phyloP scores from a whole-genome alignment of 1,140 invertebrate genomes.

The Panagrolaimus sp. region DNA sequence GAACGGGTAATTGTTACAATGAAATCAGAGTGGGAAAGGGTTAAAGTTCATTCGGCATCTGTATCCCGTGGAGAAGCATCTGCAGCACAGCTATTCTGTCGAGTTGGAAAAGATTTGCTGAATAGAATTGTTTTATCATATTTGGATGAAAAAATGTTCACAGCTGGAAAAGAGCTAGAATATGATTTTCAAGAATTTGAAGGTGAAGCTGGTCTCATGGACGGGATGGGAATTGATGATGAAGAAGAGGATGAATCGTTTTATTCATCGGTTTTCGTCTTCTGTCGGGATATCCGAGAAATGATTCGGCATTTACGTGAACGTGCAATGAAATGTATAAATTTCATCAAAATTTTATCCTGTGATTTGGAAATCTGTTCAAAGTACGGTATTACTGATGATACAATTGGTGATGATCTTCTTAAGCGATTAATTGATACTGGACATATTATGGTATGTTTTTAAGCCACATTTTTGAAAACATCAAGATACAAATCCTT shows the following conservation, averaged over 20 bases:
- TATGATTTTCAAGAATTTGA: constrained; percentile 19
- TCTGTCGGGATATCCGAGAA: constrained; percentile 27
- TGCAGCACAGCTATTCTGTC: constrained; percentile 24
- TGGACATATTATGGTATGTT: constrained; percentile 16
- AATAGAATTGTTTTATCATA: constrained; percentile 21
- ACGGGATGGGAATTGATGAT: neutral
- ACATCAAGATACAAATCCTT: too few species aligned
- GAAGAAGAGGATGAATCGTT: neutral
- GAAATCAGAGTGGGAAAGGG: constrained; percentile 18
- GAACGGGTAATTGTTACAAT: constrained; percentile 19
- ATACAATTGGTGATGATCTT: constrained; percentile 10
- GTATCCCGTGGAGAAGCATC: constrained; percentile 22
- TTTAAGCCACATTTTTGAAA: neutral
- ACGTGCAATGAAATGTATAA: constrained; percentile 23
- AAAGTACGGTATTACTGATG: constrained; percentile 16
- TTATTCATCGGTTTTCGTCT: constrained; percentile 21
- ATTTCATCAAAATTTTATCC: constrained; percentile 22
- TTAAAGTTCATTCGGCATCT: constrained; percentile 18
- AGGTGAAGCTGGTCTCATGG: constrained; percentile 16
- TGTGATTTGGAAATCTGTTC: constrained; percentile 26
- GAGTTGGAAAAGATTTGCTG: constrained; percentile 20
- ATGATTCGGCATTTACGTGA: constrained; percentile 29
- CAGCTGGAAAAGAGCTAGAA: constrained; percentile 17
- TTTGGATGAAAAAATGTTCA: constrained; percentile 24
- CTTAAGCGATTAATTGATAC: constrained; percentile 15